These are phyloP conservation scores for Tenthredo distinguenda DNA, from an alignment of 2,888 invertebrate genomes.

Conservation along the genomic window DNA sequence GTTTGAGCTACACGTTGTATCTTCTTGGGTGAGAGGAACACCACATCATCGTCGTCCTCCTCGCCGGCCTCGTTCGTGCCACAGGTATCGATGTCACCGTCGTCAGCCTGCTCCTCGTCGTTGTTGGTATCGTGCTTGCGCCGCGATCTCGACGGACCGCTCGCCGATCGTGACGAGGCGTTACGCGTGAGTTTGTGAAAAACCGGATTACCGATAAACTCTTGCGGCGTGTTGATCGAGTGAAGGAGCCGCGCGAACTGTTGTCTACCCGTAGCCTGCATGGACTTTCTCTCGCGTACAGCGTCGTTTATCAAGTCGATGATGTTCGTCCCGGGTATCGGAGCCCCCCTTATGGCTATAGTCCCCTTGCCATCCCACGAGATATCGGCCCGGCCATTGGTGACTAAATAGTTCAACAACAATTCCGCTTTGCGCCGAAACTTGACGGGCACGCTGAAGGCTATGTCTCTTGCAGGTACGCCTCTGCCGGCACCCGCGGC, in stretches of 20 bases:
- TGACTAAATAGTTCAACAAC: slow-evolving; percentile 30
- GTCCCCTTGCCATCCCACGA: slow-evolving; percentile 45
- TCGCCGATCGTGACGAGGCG: neutral
- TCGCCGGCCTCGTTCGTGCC: too few relatives aligned
- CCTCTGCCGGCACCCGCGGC: neutral
- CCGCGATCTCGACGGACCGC: neutral
- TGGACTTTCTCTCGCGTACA: slow-evolving; percentile 36
- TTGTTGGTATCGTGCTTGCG: neutral
- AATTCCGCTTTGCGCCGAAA: slow-evolving; percentile 41
- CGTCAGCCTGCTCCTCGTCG: neutral
- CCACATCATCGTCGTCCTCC: too few relatives aligned
- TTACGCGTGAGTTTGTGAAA: neutral
- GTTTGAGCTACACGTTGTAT: too few relatives aligned
- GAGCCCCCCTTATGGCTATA: slow-evolving; percentile 14
- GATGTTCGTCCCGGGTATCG: slow-evolving; percentile 52
- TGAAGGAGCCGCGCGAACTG: slow-evolving; percentile 47
- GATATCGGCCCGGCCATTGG: neutral
- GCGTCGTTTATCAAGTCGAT: slow-evolving; percentile 55
- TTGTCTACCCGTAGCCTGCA: slow-evolving; percentile 15
- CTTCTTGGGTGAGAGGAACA: too few relatives aligned
- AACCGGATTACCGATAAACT: slow-evolving; percentile 42
- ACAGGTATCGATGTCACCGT: too few relatives aligned
- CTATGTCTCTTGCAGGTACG: neutral
- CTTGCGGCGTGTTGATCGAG: slow-evolving; percentile 4
- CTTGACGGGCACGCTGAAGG: neutral